A percentile compares a stretch with the other conserved stretches of the same genome.
phyloP scores from a whole-genome alignment of 2,888 invertebrate species.

The Thymelicus acteon region DNA sequence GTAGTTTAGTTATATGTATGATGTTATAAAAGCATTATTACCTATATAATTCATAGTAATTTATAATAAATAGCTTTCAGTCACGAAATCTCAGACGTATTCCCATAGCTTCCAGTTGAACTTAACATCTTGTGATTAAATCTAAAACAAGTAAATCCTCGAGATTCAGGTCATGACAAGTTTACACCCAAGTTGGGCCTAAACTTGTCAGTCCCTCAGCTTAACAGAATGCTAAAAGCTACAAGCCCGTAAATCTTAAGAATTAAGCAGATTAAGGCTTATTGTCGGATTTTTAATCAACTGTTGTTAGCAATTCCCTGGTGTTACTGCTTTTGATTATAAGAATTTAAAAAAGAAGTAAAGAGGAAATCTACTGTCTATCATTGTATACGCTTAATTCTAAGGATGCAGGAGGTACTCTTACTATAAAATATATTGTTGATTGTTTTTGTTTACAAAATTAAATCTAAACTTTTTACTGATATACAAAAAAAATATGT shows the following conservation, averaged over 20 bases:
- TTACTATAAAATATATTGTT: too few species aligned
- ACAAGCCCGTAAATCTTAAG: background rate
- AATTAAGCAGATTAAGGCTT: conserved; percentile 2
- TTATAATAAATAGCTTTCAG: background rate
- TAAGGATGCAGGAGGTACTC: too few species aligned
- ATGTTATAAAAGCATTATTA: too few species aligned
- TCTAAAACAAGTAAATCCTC: conserved; percentile 12
- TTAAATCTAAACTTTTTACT: too few species aligned
- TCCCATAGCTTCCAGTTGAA: background rate
- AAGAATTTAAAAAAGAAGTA: background rate
- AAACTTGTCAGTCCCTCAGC: conserved; percentile 10
- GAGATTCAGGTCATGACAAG: conserved; percentile 11
- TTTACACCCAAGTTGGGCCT: conserved; percentile 12
- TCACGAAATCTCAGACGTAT: background rate
- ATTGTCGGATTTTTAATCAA: conserved; percentile 12
- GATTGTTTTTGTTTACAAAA: too few species aligned
- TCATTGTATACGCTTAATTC: too few species aligned
- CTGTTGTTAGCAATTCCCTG: background rate
- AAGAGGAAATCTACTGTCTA: too few species aligned
- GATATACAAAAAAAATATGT: too few species aligned
- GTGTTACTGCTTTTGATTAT: background rate
- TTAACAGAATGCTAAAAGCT: conserved; percentile 8
- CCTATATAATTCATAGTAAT: too few species aligned
- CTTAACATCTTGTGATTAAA: conserved; percentile 13
- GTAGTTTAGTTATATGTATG: too few species aligned